Evolutionary conservation across 2,888 invertebrate genomes (phyloP).

Genomic region (Ferdinandea cuprea): DNA sequence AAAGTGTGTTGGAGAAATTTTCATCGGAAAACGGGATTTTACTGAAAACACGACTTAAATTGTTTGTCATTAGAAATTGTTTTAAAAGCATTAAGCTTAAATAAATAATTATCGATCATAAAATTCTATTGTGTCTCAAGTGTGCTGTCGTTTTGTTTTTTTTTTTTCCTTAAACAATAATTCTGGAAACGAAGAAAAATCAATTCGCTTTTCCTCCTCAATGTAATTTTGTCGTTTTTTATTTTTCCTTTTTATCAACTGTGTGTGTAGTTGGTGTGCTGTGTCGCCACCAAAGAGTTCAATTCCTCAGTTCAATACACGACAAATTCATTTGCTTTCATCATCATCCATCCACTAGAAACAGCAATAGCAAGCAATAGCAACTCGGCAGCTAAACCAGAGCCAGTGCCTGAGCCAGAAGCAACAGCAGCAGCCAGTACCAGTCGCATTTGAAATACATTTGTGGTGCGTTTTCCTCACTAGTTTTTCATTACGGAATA

Average conservation of each 20-base stretch:
- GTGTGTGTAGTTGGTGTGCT: conserved; percentile 41
- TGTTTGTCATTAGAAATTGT: conserved; percentile 14
- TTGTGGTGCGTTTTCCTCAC: conserved; percentile 72
- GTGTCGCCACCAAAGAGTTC: conserved; percentile 57
- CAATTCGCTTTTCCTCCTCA: conserved; percentile 58
- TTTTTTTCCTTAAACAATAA: neutral
- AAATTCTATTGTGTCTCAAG: neutral
- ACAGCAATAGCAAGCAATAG: conserved; percentile 19
- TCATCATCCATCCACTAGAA: conserved; percentile 44
- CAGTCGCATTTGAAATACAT: conserved; percentile 67
- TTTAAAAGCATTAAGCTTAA: neutral
- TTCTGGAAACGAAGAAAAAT: conserved; percentile 44
- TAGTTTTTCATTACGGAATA: conserved; percentile 72
- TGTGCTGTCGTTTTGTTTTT: neutral
- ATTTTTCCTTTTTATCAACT: conserved; percentile 29
- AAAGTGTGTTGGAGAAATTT: conserved; percentile 75
- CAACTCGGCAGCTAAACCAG: conserved; percentile 31
- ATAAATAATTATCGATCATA: neutral
- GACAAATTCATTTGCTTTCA: conserved; percentile 63
- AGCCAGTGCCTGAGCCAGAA: conserved; percentile 43
- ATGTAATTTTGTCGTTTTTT: conserved; percentile 22
- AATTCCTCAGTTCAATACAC: conserved; percentile 61
- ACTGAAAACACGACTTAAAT: conserved; percentile 12
- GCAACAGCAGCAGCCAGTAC: conserved; percentile 24
- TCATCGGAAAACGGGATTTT: conserved; percentile 63